Conservation (phyloP, 2,797 vertebrate genomes). For the Margarornis squamiger region DNA sequence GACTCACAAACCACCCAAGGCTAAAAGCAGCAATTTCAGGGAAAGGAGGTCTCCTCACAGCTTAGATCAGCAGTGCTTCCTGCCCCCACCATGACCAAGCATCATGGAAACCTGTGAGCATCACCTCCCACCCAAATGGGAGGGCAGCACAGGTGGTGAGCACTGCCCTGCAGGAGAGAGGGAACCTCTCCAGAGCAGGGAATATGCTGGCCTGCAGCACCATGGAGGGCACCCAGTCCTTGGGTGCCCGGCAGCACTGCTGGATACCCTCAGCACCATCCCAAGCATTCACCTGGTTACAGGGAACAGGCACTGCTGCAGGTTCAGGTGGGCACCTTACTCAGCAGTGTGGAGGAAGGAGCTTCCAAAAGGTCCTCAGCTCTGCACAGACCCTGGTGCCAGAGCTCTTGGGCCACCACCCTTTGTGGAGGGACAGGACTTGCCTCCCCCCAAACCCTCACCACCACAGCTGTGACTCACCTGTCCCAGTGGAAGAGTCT, state of each 20-base stretch:
- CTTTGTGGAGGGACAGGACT: not conserved
- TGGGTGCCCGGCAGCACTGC: accelerated
- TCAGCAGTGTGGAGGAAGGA: not conserved
- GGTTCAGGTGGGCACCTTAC: accelerated
- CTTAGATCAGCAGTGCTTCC: not conserved
- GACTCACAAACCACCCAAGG: not conserved
- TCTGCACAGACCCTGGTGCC: not conserved
- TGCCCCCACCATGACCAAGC: not conserved
- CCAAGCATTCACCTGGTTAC: not conserved
- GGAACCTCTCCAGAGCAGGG: not conserved
- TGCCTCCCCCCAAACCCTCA: not conserved
- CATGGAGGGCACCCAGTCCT: accelerated
- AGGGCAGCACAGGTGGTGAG: accelerated
- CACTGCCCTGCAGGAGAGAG: accelerated
- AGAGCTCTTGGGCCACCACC: not conserved
- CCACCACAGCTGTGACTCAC: conserved; percentile 57
- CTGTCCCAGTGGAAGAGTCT: not conserved
- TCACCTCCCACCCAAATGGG: not conserved
- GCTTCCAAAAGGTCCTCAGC: not conserved
- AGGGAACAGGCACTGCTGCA: not conserved
- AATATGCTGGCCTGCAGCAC: not conserved
- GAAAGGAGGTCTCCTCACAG: not conserved
- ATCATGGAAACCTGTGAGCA: not conserved
- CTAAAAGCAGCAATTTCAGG: not conserved
- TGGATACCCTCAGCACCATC: not conserved